phyloP scores from a whole-genome alignment of 2,888 invertebrate genomes.

The Netelia inedita region DNA sequence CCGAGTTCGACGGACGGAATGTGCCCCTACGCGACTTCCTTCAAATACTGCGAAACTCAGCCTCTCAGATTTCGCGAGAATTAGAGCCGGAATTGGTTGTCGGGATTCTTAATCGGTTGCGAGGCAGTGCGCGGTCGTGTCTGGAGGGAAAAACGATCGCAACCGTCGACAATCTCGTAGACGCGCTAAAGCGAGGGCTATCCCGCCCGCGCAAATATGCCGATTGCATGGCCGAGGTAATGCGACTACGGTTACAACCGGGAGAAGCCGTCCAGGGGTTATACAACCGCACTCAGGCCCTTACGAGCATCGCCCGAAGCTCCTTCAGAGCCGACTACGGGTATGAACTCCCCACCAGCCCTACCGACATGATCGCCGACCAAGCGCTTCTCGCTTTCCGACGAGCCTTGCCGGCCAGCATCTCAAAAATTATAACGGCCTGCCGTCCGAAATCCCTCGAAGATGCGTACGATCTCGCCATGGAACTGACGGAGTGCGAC shows the following conservation, averaged over 20 bases:
- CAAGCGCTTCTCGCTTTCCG: too few relatives aligned
- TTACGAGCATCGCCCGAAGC: background rate
- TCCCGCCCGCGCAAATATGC: background rate
- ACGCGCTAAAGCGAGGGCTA: background rate
- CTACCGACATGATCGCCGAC: too few relatives aligned
- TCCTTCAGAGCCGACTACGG: background rate
- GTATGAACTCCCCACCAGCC: too few relatives aligned
- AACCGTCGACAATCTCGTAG: background rate
- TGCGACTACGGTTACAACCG: background rate
- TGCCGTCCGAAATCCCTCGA: background rate
- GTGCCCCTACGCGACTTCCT: conserved; percentile 22
- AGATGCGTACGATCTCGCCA: background rate
- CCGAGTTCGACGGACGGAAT: conserved; percentile 6
- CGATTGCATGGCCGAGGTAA: background rate
- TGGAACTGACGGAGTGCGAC: background rate
- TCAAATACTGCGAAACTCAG: background rate
- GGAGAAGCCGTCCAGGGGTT: background rate
- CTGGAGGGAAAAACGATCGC: too few relatives aligned
- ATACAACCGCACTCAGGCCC: background rate
- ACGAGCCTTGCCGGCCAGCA: too few relatives aligned
- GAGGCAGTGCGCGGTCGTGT: too few relatives aligned
- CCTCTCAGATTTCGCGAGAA: background rate
- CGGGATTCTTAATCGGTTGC: too few relatives aligned
- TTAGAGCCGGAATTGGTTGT: background rate
- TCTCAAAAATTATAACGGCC: background rate